Conservation (phyloP, 2,797 vertebrate species). For the Cercopithecus mitis region DNA sequence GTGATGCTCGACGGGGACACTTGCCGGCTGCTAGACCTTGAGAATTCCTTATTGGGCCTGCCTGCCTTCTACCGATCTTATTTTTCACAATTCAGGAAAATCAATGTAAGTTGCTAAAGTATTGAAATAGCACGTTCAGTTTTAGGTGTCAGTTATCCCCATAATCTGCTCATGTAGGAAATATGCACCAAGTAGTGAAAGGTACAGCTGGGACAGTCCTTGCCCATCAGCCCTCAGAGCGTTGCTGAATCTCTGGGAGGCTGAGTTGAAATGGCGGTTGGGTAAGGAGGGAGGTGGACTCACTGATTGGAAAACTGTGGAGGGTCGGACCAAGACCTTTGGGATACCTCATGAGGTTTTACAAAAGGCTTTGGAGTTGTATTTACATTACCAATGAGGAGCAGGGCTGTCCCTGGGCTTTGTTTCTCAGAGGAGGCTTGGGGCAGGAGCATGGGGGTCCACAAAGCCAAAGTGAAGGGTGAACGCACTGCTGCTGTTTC, state of each 20-base stretch:
- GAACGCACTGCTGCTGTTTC: neutral
- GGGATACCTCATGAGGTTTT: neutral
- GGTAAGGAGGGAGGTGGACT: neutral
- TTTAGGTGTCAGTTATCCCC: neutral
- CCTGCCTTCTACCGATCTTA: constrained; percentile 92
- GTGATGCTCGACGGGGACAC: constrained; percentile 92
- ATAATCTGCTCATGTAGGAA: neutral
- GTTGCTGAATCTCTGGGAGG: neutral
- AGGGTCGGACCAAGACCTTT: neutral
- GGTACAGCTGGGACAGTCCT: no score
- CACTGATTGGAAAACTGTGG: neutral
- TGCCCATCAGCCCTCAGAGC: neutral
- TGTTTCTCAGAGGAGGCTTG: neutral
- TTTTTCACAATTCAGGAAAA: constrained; percentile 94
- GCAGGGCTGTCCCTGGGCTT: neutral
- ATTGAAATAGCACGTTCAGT: neutral
- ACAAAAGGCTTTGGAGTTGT: neutral
- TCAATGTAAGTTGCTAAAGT: constrained; percentile 89
- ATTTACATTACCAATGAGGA: neutral
- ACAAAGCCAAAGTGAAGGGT: neutral
- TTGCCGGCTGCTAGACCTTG: constrained; percentile 93
- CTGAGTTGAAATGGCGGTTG: neutral
- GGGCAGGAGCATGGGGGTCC: neutral
- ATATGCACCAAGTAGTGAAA: neutral
- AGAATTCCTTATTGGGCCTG: constrained; percentile 95